Evolutionary conservation across 1,140 invertebrate genomes (phyloP), one percentile per base, ranked within the genome.

Genomic region (Plutomurus gul): DNA sequence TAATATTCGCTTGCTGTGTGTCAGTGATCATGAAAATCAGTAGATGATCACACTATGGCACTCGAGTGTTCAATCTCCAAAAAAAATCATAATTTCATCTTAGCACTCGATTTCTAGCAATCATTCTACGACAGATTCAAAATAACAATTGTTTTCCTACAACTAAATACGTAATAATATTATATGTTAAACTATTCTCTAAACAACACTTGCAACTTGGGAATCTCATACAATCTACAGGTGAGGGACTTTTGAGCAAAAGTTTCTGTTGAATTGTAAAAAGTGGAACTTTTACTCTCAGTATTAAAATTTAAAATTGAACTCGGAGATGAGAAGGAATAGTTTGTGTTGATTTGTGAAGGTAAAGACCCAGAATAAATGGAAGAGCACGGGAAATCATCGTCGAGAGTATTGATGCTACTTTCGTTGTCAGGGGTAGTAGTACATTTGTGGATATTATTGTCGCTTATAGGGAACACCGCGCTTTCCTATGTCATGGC

Each of bases 211-310:
- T 65, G 56, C 56, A 65, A 40, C 36, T 40, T 40, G 70, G 70
- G 70, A 27, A 72, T 72, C 25, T 72, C 70, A 72, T 72, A 72
- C 39, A 72, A 39, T 22, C 70, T 39, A 8, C 70, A 72, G 39
- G 39, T 72, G 22, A 72, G 40, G 36, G 70, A 37, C 70, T 72
- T 39, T 72, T 72, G 70, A 72, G 70, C 70, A 72, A 72, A 72
- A 40, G 39, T 40, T 72, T 72, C 36, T 20, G 37, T 43, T 40
- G 70, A 72, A 22, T 40, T 10, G 40, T 40, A 72, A 72, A 72
- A 65, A 65, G 11, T 65, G 36, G 7, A 65, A 65, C 56, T 65
- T 65, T 27, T 30, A 65, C 56, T 27, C 56, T 65, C 56, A 36
- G 22, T 65, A 36, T 65, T 36, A n/a, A 65, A 65, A 25, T 25